Base-by-base conservation (phyloP, 2,113 vertebrate species). In the Megaceryle maxima region DNA sequence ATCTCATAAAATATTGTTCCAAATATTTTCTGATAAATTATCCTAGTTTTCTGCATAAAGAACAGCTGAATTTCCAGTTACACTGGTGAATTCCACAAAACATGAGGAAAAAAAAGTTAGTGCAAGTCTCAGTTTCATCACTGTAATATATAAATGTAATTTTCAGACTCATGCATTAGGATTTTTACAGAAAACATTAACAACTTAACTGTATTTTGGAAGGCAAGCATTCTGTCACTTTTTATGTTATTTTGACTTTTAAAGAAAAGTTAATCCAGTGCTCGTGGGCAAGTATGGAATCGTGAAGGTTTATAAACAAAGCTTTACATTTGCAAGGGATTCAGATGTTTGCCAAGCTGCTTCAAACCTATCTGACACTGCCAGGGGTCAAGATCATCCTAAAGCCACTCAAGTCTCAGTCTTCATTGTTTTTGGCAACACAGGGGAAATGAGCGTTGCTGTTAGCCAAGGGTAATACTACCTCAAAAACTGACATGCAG, bases 1-100 rank as follows among this genome's bases (percentile, higher is more conserved):
- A 86, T 81, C 48, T 95, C 66, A 91, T 85, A 73, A 92, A 96
- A 88, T 89, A 79, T 76, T 63, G 10, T 88, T 94, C 82, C 43
- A 22, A 81, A 25, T 75, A 64, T 92, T 91, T 96, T 84, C 62
- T 62, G 51, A 83, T 76, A 74, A 56, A 22, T 11, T 75, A 9
- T 89, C 51, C 7, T 53, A 29, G 25, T 82, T 94, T 91, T 91
- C 29, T 57, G 62, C 62, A 60, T 67, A 56, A 74, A 82, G 28
- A 69, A 31, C 24, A 68, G 33, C 56, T 63, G 31, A 51, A 78
- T 79, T 90, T 83, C 53, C 91, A 90, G 51, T 68, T 90, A 79
- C 60, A 50, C 21, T 43, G 26, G 15, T 29, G 33, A 76, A 69
- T 83, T 87, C 50, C 39, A 51, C 20, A 84, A 69, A 70, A 82